These are phyloP conservation scores for Biston betularia DNA, from an alignment of 2,888 invertebrate genomes.

Conservation along the genomic window DNA sequence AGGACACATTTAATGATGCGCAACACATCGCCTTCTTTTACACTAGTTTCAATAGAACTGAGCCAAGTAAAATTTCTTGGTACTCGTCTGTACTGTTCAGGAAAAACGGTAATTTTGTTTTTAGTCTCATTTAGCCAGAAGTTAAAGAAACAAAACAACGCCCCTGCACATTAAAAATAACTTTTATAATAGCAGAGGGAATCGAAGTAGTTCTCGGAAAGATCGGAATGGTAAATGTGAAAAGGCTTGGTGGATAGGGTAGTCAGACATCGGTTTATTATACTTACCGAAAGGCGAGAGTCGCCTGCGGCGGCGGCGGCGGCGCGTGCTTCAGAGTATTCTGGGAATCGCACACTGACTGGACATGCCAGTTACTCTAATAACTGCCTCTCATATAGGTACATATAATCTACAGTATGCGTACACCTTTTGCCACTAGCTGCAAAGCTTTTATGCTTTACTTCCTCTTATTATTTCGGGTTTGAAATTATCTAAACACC, in stretches of 20 bases:
- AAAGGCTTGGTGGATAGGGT: constrained; percentile 59
- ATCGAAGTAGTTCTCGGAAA: constrained; percentile 71
- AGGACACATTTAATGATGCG: constrained; percentile 36
- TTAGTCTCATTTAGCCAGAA: constrained; percentile 52
- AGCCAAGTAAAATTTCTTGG: constrained; percentile 48
- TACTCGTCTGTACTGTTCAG: constrained; percentile 50
- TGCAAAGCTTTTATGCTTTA: background rate
- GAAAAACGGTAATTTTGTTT: constrained; percentile 50
- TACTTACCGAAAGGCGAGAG: constrained; percentile 50
- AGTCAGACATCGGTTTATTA: constrained; percentile 43
- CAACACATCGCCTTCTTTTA: constrained; percentile 38
- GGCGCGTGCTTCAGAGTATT: constrained; percentile 76
- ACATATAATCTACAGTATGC: background rate
- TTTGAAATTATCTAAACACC: background rate
- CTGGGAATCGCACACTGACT: constrained; percentile 70
- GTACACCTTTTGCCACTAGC: background rate
- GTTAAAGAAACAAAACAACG: constrained; percentile 48
- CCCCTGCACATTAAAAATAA: constrained; percentile 56
- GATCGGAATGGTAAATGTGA: constrained; percentile 74
- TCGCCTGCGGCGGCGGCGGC: constrained; percentile 55
- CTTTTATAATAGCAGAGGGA: constrained; percentile 55
- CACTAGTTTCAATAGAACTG: constrained; percentile 43
- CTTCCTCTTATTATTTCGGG: background rate
- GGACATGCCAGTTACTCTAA: constrained; percentile 60
- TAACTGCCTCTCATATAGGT: constrained; percentile 5